These are phyloP conservation scores for Salvelinus namaycush DNA, from an alignment of 2,113 vertebrate species.

Conservation along the genomic window DNA sequence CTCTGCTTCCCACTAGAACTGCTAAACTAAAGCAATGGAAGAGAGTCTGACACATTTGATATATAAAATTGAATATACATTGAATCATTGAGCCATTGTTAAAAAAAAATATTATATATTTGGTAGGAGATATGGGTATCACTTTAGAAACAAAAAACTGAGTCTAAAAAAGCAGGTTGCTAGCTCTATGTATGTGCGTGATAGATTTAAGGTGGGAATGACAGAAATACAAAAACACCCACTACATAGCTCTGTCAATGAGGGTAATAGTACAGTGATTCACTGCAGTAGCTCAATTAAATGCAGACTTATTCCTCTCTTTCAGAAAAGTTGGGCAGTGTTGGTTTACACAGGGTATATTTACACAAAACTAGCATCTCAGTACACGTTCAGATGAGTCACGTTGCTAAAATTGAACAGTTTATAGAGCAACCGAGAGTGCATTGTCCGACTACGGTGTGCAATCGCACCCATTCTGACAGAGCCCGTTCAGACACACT, in stretches of 20 bases:
- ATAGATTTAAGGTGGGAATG: conserved; percentile 47
- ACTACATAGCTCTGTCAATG: conserved; percentile 46
- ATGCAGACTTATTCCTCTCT: conserved; percentile 19
- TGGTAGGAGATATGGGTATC: neutral
- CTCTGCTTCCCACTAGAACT: neutral
- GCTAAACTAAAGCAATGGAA: neutral
- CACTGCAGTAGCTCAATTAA: conserved; percentile 29
- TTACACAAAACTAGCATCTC: conserved; percentile 52
- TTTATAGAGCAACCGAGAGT: conserved; percentile 59
- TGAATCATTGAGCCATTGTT: neutral
- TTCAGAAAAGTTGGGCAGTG: conserved; percentile 36
- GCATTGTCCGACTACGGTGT: conserved; percentile 33
- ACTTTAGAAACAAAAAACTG: conserved; percentile 38
- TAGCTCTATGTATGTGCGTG: neutral
- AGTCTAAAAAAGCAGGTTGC: neutral
- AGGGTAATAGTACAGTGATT: conserved; percentile 38
- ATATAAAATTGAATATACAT: no score
- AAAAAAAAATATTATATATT: neutral
- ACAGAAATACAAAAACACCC: conserved; percentile 12
- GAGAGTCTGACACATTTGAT: neutral
- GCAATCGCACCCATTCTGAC: conserved; percentile 27
- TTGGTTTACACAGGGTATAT: conserved; percentile 46
- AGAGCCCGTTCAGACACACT: conserved; percentile 18
- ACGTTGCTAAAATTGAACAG: conserved; percentile 46
- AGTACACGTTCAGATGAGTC: conserved; percentile 53